Percentiles rank a stretch among this genome's conserved stretches.
Evolutionary conservation across 2,113 vertebrate species (phyloP).

Genomic region (Sus scrofa): DNA sequence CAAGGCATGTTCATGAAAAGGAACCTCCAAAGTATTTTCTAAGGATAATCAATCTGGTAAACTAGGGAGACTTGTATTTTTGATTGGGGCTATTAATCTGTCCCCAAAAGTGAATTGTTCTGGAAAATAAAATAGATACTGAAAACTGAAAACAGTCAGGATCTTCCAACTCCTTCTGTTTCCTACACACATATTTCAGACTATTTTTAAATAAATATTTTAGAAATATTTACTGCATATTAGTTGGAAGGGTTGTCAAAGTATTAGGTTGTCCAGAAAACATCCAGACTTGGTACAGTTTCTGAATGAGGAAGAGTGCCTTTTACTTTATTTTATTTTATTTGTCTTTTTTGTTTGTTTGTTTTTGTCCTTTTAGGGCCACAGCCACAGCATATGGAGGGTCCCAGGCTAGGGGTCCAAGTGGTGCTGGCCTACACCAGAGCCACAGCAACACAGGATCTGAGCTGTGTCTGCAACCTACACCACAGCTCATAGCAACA

Average conservation of each 20-base stretch:
- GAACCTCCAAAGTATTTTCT: background rate
- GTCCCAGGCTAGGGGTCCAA: too few relatives aligned
- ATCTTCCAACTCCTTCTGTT: background rate
- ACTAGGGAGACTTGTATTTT: background rate
- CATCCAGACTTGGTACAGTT: too few relatives aligned
- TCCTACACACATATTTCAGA: background rate
- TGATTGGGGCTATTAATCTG: background rate
- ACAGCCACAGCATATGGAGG: too few relatives aligned
- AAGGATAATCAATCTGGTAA: background rate
- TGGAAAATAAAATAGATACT: background rate
- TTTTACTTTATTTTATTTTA: too few relatives aligned
- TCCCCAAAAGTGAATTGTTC: background rate
- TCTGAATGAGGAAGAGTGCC: background rate
- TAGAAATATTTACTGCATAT: background rate
- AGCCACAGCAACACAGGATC: too few relatives aligned
- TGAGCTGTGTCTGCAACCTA: too few relatives aligned
- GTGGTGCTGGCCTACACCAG: too few relatives aligned
- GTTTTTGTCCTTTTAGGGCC: too few relatives aligned
- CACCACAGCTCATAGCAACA: too few relatives aligned
- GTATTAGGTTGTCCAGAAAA: background rate
- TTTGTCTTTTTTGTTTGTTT: too few relatives aligned
- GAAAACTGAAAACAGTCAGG: background rate
- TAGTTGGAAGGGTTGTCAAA: background rate
- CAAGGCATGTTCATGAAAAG: background rate
- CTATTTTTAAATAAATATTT: background rate